These are phyloP conservation scores for Nineta flava DNA, from an alignment of 2,888 invertebrate genomes.

Conservation along the genomic window DNA sequence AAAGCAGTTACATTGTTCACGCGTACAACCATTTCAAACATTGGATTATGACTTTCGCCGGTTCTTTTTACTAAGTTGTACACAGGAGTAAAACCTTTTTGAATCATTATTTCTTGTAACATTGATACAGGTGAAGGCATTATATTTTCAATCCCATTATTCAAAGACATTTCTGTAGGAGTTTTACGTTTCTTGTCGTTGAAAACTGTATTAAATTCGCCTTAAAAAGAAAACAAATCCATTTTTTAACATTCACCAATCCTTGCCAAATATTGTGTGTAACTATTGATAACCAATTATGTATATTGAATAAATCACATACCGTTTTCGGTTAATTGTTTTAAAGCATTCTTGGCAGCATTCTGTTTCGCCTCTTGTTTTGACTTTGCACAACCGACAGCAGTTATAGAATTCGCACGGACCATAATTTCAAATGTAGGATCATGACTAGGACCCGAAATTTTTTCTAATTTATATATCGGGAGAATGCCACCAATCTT, in stretches of 20 bases:
- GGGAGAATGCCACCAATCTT: constrained; percentile 20
- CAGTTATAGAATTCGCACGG: constrained; percentile 19
- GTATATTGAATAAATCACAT: neutral
- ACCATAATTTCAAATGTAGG: constrained; percentile 24
- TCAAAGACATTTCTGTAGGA: too few relatives aligned
- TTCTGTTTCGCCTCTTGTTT: constrained; percentile 30
- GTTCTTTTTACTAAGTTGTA: constrained; percentile 26
- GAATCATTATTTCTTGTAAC: constrained; percentile 30
- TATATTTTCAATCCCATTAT: neutral
- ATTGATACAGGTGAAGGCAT: constrained; percentile 31
- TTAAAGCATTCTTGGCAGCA: constrained; percentile 25
- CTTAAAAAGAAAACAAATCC: neutral
- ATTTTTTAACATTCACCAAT: neutral
- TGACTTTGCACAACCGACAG: constrained; percentile 23
- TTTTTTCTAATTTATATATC: constrained; percentile 24
- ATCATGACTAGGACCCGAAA: constrained; percentile 19
- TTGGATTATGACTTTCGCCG: constrained; percentile 17
- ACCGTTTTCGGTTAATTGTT: constrained; percentile 18
- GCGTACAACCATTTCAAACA: constrained; percentile 23
- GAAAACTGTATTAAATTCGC: neutral
- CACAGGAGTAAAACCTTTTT: constrained; percentile 21
- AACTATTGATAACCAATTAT: too few relatives aligned
- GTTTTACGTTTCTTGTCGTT: too few relatives aligned
- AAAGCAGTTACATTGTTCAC: constrained; percentile 20
- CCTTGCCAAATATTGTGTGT: too few relatives aligned